phyloP scores from a whole-genome alignment of 2,888 invertebrate genomes.

The Hypomecis punctinalis region DNA sequence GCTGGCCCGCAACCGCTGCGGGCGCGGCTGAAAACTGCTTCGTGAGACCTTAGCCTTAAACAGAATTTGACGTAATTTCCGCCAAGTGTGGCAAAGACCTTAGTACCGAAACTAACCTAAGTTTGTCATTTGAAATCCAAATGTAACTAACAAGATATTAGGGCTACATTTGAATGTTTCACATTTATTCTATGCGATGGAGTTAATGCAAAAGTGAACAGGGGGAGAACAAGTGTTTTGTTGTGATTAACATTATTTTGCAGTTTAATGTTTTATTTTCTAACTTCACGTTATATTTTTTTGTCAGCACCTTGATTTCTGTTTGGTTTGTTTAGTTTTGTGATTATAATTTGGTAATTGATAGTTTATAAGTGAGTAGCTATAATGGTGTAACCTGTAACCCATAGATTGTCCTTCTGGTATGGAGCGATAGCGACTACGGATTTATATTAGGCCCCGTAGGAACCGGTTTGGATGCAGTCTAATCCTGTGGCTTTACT shows the following conservation, averaged over 20 bases:
- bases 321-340: constrained; percentile 47
- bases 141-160: not conserved
- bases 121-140: not conserved
- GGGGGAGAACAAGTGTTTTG: constrained; percentile 40
- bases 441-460: too few species aligned
- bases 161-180: not conserved
- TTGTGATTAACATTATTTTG: constrained; percentile 73
- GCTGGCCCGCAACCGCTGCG: too few species aligned
- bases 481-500: too few species aligned
- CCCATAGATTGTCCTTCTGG: too few species aligned
- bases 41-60: too few species aligned
- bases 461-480: too few species aligned
- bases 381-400: too few species aligned
- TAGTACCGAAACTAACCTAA: not conserved
- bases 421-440: too few species aligned
- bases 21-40: too few species aligned
- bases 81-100: too few species aligned
- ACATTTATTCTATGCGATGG: not conserved
- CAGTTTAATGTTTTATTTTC: constrained; percentile 48
- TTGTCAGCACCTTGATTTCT: constrained; percentile 57
- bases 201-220: not conserved
- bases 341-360: constrained; percentile 41
- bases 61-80: too few species aligned
- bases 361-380: too few species aligned
- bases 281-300: constrained; percentile 64